Evolutionary conservation across 2,113 vertebrate species (phyloP), one percentile per base, ranked within the genome.

Genomic region (Lepus europaeus): DNA sequence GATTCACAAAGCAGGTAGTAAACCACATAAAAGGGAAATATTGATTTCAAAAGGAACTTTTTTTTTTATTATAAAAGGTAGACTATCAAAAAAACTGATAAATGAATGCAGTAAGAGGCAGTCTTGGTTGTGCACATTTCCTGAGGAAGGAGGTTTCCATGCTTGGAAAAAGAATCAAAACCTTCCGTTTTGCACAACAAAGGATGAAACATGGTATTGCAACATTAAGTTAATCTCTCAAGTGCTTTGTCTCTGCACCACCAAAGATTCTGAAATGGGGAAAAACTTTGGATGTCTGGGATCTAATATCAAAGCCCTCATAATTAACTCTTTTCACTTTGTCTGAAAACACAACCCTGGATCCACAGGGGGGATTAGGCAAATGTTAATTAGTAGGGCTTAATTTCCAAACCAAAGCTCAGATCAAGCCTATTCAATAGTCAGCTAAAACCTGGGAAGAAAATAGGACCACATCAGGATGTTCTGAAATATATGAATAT

Each of bases 331-430:
- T 8, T 97, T 95, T 74, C 92, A 33, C 90, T 36, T 89, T 94
- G 81, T 91, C 92, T 85, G 76, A 96, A 79, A 96, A 90, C 36
- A 96, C 78, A 95, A 72, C 82, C 92, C 89, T 92, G 83, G 90
- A 97, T 45, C 61, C 96, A 92, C 89, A 83, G 74, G 25, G 61
- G 70, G 82, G 94, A 97, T 97, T 94, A 97, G 94, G 69, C 92
- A 95, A 92, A 82, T 84, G 91, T 93, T 97, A 90, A 96, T 95
- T 92, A 95, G 96, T 59, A 96, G 66, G 82, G 90, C 70, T 97
- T 95, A 80, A 93, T 95, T 95, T 96, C 74, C 25, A 93, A 97
- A 94, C 80, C 91, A 77, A 79, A 95, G 93, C 84, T 95, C 95
- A 89, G 69, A 87, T 33, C 39, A 91, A 64, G 19, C 51, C 81